Conservation (phyloP, 2,797 vertebrate genomes). For the Hyperoplus lanceolatus region DNA sequence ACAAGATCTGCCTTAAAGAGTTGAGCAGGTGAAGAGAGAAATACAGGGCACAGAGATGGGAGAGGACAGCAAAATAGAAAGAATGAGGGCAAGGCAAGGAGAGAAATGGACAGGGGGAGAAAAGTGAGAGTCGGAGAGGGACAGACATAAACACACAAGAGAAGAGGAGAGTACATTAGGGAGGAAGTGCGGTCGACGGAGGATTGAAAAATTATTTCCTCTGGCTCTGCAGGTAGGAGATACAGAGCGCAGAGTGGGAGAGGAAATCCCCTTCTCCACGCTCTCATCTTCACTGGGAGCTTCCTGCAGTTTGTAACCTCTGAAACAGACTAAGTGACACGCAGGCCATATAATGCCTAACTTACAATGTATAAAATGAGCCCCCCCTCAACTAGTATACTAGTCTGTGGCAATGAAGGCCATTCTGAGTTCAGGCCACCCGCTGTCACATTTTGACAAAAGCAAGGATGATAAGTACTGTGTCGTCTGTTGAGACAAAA, state of each 20-base stretch:
- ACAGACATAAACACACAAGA: conserved; percentile 56
- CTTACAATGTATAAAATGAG: neutral
- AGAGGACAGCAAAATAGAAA: conserved; percentile 12
- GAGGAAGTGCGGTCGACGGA: conserved; percentile 60
- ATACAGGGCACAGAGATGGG: conserved; percentile 19
- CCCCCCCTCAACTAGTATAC: neutral
- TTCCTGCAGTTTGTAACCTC: conserved; percentile 52
- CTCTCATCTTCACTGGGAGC: conserved; percentile 39
- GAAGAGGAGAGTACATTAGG: conserved; percentile 51
- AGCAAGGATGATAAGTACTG: neutral
- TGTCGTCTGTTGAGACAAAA: conserved; percentile 24
- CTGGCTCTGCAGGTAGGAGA: conserved; percentile 62
- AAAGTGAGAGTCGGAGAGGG: conserved; percentile 17
- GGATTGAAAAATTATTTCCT: conserved; percentile 64
- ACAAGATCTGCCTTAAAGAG: conserved; percentile 59
- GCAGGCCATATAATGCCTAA: conserved; percentile 7
- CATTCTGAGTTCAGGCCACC: neutral
- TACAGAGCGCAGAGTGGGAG: conserved; percentile 48
- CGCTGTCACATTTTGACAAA: conserved; percentile 20
- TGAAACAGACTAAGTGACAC: conserved; percentile 35
- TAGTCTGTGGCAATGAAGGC: neutral
- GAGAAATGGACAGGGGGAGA: neutral
- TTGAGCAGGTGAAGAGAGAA: conserved; percentile 58
- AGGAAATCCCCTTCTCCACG: conserved; percentile 58
- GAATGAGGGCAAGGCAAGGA: neutral